A percentile compares a stretch with the other conserved stretches of the same genome.
Conservation (phyloP, 2,113 vertebrate genomes). For the Psilopsiagon aurifrons region DNA sequence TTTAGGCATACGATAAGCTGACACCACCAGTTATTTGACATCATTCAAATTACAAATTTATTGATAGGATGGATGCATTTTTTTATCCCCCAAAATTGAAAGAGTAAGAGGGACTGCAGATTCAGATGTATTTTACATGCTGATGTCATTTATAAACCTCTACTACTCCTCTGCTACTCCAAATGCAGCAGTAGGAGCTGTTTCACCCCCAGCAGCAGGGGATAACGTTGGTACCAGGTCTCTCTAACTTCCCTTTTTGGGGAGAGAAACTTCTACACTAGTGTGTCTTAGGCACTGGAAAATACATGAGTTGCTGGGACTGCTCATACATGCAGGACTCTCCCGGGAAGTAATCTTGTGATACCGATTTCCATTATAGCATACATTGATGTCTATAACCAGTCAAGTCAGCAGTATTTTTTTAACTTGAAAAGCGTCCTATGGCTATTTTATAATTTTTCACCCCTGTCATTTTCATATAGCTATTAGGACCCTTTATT, state of each 20-base stretch:
- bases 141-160: not conserved
- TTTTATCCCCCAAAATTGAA: not conserved
- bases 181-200: not conserved
- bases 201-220: not conserved
- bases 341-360: not conserved
- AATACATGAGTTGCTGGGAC: not conserved
- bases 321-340: not conserved
- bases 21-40: not conserved
- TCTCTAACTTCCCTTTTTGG: not conserved
- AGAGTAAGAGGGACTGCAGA: not conserved
- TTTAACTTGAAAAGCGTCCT: not conserved
- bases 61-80: not conserved
- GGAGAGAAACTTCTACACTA: not conserved
- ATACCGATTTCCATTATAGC: not conserved
- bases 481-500: not conserved
- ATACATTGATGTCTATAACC: not conserved
- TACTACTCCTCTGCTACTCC: not conserved
- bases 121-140: not conserved
- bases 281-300: not conserved
- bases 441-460: not conserved
- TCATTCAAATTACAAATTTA: not conserved
- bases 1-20: not conserved
- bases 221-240: not conserved
- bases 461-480: not conserved
- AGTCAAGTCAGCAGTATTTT: not conserved